Percentiles rank a stretch among this genome's conserved stretches.
phyloP scores from a whole-genome alignment of 2,888 invertebrate species.

The Dendrolimus pini region DNA sequence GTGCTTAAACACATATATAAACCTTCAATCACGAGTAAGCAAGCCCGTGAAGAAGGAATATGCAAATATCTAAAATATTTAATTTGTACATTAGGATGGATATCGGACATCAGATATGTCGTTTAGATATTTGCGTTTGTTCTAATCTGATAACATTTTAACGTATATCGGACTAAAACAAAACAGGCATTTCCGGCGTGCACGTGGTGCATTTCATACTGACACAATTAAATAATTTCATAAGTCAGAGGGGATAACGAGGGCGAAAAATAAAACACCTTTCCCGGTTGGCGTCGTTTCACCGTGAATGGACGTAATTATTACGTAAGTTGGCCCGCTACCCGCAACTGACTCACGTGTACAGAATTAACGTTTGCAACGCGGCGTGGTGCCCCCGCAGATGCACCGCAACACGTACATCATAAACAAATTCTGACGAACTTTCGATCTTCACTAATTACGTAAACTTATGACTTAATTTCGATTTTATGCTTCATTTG shows the following conservation, averaged over 20 bases:
- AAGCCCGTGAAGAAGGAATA: no score
- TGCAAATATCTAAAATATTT: no score
- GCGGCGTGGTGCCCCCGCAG: conserved; percentile 40
- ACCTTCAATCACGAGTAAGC: no score
- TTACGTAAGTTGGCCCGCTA: conserved; percentile 54
- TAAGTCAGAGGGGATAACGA: conserved; percentile 4
- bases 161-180: conserved; percentile 35
- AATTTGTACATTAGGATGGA: no score
- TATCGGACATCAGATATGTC: no score
- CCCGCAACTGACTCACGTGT: conserved; percentile 51
- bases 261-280: neutral
- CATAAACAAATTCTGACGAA: conserved; percentile 16
- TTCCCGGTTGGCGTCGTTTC: neutral
- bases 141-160: no score
- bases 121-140: no score
- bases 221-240: conserved; percentile 40
- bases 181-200: conserved; percentile 66
- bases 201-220: conserved; percentile 35
- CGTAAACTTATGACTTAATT: conserved; percentile 4
- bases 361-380: conserved; percentile 55
- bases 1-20: no score
- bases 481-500: conserved; percentile 1
- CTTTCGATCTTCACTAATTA: conserved; percentile 11
- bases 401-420: conserved; percentile 42
- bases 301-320: conserved; percentile 39